Evolutionary conservation across 53 echinoderm and acorn worm genomes (phyloP).

Genomic region (Apostichopus leukothele): DNA sequence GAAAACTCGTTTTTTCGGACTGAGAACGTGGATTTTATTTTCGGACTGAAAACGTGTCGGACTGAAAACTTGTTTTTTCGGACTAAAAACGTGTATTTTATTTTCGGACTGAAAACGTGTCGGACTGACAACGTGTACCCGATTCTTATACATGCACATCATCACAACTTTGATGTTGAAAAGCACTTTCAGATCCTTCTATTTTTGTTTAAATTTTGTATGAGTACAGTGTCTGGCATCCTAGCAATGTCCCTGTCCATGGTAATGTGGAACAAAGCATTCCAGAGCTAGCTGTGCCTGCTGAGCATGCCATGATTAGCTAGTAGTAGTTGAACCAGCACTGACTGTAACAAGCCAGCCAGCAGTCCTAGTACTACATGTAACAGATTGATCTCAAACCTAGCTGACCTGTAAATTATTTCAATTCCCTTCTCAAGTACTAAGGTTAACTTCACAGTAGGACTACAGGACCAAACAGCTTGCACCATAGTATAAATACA

Average conservation of each 20-base stretch:
- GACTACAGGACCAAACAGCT: neutral
- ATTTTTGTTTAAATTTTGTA: neutral
- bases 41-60: no score
- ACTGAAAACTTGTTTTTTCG: no score
- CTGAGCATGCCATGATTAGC: slow-evolving; percentile 1
- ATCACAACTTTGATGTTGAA: no score
- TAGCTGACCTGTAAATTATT: slow-evolving; percentile 1
- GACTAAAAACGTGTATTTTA: no score
- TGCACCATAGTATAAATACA: neutral
- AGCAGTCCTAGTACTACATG: no score
- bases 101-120: no score
- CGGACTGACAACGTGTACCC: no score
- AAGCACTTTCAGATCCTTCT: neutral
- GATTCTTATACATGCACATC: no score
- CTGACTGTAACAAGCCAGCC: neutral
- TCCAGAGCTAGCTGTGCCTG: neutral
- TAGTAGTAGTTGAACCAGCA: neutral
- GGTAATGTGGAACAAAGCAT: neutral
- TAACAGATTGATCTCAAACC: neutral
- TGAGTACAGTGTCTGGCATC: slow-evolving; percentile 21
- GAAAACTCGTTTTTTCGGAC: no score
- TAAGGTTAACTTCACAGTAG: neutral
- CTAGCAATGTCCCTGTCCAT: neutral
- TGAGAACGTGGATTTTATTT: no score
- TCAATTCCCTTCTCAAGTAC: neutral